Percentiles rank a stretch among this genome's conserved stretches.
phyloP scores from a whole-genome alignment of 2,113 vertebrate species.

The Morphnarchus princeps region DNA sequence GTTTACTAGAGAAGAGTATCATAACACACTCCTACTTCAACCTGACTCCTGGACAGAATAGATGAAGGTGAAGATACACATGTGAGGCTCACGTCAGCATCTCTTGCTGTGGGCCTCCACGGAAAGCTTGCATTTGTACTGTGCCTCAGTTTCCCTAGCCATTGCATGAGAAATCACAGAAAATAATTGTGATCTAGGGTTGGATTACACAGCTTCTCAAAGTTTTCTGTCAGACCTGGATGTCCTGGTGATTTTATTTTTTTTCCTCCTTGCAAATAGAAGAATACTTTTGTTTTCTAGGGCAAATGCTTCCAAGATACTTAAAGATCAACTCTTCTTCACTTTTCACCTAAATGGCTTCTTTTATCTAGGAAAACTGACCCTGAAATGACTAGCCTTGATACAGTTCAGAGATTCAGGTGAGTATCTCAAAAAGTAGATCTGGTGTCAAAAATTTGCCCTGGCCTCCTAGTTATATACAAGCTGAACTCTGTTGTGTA shows the following conservation, averaged over 20 bases:
- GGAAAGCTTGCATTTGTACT: neutral
- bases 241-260: neutral
- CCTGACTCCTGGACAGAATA: neutral
- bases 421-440: neutral
- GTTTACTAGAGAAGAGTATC: neutral
- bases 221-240: neutral
- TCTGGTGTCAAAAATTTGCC: neutral
- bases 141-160: neutral
- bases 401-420: neutral
- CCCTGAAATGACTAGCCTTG: neutral
- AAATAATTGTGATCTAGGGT: neutral
- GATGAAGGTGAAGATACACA: accelerated
- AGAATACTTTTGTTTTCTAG: neutral
- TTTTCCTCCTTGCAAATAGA: neutral
- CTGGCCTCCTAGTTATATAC: neutral
- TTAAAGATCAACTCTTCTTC: neutral
- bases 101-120: too few species aligned
- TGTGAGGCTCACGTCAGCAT: neutral
- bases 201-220: neutral
- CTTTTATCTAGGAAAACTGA: neutral
- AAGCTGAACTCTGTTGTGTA: neutral
- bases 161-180: neutral
- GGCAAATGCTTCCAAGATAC: neutral
- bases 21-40: neutral
- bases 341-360: neutral